Evolutionary conservation across 2,113 vertebrate genomes (phyloP).

Genomic region (Ammospiza caudacuta): DNA sequence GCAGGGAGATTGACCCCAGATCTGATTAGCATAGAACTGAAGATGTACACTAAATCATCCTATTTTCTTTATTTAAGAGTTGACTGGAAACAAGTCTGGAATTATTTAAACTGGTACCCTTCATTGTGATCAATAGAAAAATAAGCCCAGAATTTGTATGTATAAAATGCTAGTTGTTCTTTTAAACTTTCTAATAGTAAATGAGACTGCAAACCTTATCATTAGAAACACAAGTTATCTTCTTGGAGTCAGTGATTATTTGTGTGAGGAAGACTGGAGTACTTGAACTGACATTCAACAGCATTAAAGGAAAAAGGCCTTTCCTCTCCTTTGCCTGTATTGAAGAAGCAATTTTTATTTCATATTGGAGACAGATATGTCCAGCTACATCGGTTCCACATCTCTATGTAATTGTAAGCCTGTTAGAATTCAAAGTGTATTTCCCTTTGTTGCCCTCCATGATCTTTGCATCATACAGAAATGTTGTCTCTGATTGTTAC

Average conservation of each 20-base stretch:
- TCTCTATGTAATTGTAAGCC: background rate
- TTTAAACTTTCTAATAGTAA: background rate
- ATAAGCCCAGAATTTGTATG: background rate
- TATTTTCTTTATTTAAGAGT: background rate
- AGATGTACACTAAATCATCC: background rate
- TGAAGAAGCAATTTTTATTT: background rate
- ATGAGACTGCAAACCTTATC: background rate
- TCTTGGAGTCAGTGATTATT: background rate
- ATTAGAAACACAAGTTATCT: background rate
- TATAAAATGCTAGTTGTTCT: background rate
- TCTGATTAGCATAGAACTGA: background rate
- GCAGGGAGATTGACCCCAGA: background rate
- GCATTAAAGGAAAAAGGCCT: background rate
- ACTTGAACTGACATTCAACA: background rate
- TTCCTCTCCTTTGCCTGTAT: background rate
- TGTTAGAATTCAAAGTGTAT: background rate
- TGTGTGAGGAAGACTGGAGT: background rate
- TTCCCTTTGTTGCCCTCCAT: background rate
- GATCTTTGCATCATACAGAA: background rate
- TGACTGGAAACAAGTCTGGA: background rate
- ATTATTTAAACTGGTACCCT: background rate
- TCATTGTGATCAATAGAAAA: background rate
- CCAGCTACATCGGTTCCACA: background rate
- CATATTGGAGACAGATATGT: background rate
- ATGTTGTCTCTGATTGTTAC: background rate